A percentile compares a stretch with the other conserved stretches of the same genome.
Conservation (phyloP, 2,888 invertebrate genomes). For the Scaptodrosophila latifasciaeformis region DNA sequence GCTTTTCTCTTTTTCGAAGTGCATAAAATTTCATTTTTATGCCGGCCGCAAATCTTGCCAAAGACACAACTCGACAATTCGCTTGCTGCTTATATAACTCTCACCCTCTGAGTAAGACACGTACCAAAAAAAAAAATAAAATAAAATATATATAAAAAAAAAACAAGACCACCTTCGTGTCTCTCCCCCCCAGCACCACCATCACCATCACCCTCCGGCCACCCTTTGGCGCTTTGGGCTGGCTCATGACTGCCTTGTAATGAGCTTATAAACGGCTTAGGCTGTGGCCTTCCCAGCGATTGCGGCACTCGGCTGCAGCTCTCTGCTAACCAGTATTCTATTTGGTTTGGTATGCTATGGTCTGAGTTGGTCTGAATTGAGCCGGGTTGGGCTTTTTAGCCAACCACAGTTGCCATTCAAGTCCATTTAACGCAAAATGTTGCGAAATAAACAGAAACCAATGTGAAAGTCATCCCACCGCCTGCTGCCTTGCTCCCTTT, state of each 20-base stretch:
- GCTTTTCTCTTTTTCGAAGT: not conserved
- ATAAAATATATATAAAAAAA: no score
- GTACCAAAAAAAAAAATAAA: not conserved
- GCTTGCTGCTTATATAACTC: conserved; percentile 2
- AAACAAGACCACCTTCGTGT: no score
- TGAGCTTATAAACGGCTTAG: conserved; percentile 6
- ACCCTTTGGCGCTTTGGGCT: not conserved
- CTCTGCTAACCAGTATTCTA: no score
- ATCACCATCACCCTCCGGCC: not conserved
- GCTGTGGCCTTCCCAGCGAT: not conserved
- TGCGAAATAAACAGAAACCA: conserved; percentile 2
- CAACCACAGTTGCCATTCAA: not conserved
- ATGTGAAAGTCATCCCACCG: not conserved
- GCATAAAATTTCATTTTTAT: conserved; percentile 16
- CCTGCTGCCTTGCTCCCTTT: not conserved
- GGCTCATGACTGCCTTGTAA: conserved; percentile 2
- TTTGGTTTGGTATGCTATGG: no score
- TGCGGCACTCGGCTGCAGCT: not conserved
- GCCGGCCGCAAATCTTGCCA: not conserved
- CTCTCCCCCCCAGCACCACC: not conserved
- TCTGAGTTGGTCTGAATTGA: no score
- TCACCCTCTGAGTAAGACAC: not conserved
- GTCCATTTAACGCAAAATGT: conserved; percentile 3
- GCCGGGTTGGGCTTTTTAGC: not conserved
- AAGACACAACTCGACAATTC: not conserved